Conservation (phyloP, 2,888 invertebrate genomes). For the Piscicola geometra region DNA sequence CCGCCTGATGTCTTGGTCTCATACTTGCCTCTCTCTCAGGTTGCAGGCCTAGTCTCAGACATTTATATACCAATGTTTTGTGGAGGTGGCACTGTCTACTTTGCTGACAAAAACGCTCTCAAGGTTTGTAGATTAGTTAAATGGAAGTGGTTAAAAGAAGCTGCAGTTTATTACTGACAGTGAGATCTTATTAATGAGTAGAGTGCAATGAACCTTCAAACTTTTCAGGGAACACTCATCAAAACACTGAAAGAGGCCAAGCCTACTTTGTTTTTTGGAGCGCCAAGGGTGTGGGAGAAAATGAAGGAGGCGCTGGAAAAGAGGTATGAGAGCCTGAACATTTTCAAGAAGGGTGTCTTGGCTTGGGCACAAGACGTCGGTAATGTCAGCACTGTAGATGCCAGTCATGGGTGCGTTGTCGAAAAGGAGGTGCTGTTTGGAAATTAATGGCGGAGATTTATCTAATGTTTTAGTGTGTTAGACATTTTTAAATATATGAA, state of each 20-base stretch:
- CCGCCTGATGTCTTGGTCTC: conserved; percentile 13
- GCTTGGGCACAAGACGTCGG: conserved; percentile 73
- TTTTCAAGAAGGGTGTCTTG: conserved; percentile 59
- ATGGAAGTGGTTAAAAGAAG: too few species aligned
- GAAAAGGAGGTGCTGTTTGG: too few species aligned
- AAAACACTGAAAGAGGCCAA: conserved; percentile 61
- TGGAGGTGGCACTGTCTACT: conserved; percentile 25
- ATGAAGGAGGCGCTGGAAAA: conserved; percentile 88
- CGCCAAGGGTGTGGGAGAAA: conserved; percentile 88
- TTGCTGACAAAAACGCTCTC: conserved; percentile 14
- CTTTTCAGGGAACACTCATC: conserved; percentile 56
- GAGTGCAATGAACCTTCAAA: too few species aligned
- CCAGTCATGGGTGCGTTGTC: conserved; percentile 18
- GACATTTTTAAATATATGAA: too few species aligned
- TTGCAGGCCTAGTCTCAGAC: conserved; percentile 6
- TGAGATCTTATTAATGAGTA: too few species aligned
- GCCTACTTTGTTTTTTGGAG: conserved; percentile 78
- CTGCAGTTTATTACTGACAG: too few species aligned
- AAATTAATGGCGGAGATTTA: too few species aligned
- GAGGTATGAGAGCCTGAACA: conserved; percentile 76
- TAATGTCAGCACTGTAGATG: conserved; percentile 35
- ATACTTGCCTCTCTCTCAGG: conserved; percentile 17
- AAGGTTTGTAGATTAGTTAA: too few species aligned
- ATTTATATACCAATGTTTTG: conserved; percentile 12
- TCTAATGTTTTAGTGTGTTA: too few species aligned